Conservation (phyloP, 2,113 vertebrate genomes). For the Cervus canadensis region DNA sequence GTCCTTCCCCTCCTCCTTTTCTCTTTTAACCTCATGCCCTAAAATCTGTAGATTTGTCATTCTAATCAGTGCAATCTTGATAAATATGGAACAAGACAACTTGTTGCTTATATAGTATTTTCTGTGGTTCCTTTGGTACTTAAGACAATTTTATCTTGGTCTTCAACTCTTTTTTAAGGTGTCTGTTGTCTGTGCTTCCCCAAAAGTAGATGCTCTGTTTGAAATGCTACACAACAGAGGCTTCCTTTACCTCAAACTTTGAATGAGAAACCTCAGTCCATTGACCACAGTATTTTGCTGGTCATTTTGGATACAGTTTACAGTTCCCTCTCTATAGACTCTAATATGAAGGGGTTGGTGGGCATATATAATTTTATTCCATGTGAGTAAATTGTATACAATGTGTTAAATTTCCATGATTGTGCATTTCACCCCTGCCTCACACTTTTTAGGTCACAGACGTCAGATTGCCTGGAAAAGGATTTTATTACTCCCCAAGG, state of each 20-base stretch:
- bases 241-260: neutral
- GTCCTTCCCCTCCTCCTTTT: neutral
- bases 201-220: neutral
- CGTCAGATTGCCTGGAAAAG: conserved; percentile 55
- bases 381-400: conserved; percentile 33
- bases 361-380: conserved; percentile 41
- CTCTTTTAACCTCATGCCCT: neutral
- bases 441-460: conserved; percentile 61
- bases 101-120: neutral
- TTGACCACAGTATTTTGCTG: neutral
- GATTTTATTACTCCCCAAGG: conserved; percentile 52
- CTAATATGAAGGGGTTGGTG: conserved; percentile 3
- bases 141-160: neutral
- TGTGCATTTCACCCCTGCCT: conserved; percentile 44
- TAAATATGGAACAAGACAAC: neutral
- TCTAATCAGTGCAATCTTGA: neutral
- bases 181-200: neutral
- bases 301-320: neutral
- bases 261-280: conserved; percentile 9
- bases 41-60: neutral
- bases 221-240: conserved; percentile 19
- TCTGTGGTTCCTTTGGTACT: neutral
- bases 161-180: neutral
- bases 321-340: neutral
- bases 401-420: conserved; percentile 49